Evolutionary conservation across 1,140 invertebrate genomes (phyloP).

Genomic region (Atopsyche davidsoni): DNA sequence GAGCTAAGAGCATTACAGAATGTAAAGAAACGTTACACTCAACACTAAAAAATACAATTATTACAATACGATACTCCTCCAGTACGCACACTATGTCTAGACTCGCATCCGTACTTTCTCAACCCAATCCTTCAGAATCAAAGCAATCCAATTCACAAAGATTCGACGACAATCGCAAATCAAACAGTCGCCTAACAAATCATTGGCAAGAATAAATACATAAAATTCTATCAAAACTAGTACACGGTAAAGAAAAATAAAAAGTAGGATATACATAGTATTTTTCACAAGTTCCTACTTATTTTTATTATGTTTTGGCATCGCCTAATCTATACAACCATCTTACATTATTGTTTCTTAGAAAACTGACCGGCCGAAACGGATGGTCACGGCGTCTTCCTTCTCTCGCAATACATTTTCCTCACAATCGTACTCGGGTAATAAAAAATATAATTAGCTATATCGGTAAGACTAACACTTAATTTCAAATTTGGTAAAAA

Average conservation of each 20-base stretch:
- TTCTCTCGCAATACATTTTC: slow-evolving; percentile 12
- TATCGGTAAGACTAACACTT: slow-evolving; percentile 26
- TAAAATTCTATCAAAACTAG: not conserved
- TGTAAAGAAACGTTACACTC: no score
- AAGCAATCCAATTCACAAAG: no score
- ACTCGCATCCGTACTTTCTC: no score
- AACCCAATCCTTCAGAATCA: no score
- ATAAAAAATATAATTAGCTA: slow-evolving; percentile 28
- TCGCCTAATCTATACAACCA: slow-evolving; percentile 18
- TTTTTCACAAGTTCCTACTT: slow-evolving; percentile 13
- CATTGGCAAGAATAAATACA: slow-evolving; percentile 7
- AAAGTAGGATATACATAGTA: not conserved
- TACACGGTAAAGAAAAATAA: not conserved
- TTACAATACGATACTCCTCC: no score
- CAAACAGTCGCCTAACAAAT: no score
- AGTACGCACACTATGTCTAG: no score
- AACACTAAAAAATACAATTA: no score
- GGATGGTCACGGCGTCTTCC: no score
- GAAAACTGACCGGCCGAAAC: no score
- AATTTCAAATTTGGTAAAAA: slow-evolving; percentile 28
- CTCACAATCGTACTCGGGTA: slow-evolving; percentile 18
- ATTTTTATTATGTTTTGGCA: slow-evolving; percentile 18
- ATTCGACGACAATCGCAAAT: no score
- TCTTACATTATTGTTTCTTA: slow-evolving; percentile 13
- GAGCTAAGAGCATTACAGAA: no score